Conservation (phyloP, 2,797 vertebrate genomes). For the Leptoclinus maculatus region DNA sequence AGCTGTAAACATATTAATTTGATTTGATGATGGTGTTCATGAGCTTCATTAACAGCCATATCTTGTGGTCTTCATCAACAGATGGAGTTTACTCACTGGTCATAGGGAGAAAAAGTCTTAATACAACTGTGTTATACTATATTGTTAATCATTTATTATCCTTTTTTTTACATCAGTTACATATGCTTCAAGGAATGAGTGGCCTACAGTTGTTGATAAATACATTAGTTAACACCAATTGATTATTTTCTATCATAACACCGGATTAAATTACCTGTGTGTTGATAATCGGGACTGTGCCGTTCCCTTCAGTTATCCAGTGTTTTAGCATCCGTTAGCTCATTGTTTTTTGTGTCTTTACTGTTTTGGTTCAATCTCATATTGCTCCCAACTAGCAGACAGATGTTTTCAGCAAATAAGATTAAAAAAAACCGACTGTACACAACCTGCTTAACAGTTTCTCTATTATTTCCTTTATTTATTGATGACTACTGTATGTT, state of each 20-base stretch:
- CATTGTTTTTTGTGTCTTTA: neutral
- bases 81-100: neutral
- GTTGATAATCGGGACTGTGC: no score
- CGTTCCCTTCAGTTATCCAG: no score
- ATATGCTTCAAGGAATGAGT: neutral
- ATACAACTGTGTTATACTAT: neutral
- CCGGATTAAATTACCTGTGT: neutral
- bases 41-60: no score
- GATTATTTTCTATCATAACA: neutral
- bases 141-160: neutral
- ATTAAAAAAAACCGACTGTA: no score
- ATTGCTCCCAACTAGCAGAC: neutral
- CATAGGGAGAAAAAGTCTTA: neutral
- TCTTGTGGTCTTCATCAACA: neutral
- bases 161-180: neutral
- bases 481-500: conserved; percentile 8
- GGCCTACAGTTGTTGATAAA: neutral
- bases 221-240: neutral
- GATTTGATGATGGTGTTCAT: neutral
- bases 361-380: neutral
- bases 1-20: neutral
- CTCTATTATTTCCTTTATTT: neutral
- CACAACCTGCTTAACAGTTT: neutral
- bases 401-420: neutral
- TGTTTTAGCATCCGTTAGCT: no score